phyloP scores from a whole-genome alignment of 2,113 vertebrate species.

The Physeter macrocephalus region DNA sequence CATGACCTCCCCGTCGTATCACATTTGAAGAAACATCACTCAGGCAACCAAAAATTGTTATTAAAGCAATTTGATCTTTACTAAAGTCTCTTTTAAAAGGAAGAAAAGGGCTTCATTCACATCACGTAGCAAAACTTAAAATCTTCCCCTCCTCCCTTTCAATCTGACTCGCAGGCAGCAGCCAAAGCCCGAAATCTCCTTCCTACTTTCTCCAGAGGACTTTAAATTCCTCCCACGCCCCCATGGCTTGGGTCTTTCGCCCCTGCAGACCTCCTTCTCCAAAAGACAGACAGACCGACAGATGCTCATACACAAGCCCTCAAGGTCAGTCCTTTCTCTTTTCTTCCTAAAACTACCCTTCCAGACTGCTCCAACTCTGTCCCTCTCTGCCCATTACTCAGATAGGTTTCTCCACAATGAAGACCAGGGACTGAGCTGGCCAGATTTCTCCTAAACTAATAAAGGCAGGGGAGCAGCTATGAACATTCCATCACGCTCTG shows the following conservation, averaged over 20 bases:
- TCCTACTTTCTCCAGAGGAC: neutral
- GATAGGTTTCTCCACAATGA: neutral
- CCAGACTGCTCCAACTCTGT: neutral
- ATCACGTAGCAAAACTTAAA: neutral
- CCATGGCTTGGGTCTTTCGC: neutral
- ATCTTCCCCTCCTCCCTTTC: neutral
- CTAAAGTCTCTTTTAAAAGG: neutral
- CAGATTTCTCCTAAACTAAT: neutral
- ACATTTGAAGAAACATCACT: neutral
- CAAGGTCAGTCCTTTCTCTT: neutral
- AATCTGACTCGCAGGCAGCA: neutral
- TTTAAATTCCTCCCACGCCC: neutral
- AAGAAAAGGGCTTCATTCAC: neutral
- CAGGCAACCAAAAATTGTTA: neutral
- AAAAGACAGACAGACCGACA: neutral
- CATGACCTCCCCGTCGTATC: rapidly evolving
- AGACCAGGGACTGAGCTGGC: neutral
- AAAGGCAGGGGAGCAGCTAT: neutral
- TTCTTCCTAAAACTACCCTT: neutral
- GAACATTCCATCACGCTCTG: neutral
- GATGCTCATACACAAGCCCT: neutral
- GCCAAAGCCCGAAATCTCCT: neutral
- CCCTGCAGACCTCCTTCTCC: neutral
- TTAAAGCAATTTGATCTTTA: neutral
- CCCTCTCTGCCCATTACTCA: neutral